Conservation (phyloP, 1,140 invertebrate species). For the Drosophila kurseongensis region DNA sequence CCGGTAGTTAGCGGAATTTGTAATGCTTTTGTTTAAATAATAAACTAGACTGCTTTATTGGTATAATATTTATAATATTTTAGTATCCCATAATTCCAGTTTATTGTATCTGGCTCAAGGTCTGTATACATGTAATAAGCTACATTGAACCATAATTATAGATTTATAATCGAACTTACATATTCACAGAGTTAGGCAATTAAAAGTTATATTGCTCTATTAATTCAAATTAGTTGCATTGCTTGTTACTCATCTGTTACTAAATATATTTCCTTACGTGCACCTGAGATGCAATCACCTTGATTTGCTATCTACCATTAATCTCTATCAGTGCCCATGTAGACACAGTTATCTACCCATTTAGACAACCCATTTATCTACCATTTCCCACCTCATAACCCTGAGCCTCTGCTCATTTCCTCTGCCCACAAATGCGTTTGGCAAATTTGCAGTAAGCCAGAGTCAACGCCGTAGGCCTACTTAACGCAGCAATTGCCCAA, state of each 20-base stretch:
- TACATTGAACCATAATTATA: no score
- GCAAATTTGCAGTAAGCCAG: constrained; percentile 40
- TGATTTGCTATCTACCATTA: neutral
- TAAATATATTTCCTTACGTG: neutral
- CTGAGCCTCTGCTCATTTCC: constrained; percentile 13
- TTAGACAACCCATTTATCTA: constrained; percentile 10
- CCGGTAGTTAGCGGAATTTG: no score
- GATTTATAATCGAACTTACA: no score
- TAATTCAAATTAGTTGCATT: neutral
- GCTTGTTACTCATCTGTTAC: neutral
- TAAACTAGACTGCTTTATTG: no score
- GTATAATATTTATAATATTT: no score
- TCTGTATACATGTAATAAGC: no score
- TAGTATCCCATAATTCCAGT: no score
- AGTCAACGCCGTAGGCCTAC: constrained; percentile 50
- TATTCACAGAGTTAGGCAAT: no score
- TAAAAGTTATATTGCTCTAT: no score
- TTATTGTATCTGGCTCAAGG: no score
- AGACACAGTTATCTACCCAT: constrained; percentile 4
- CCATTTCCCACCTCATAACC: constrained; percentile 16
- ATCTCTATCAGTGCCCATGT: neutral
- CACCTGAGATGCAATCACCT: neutral
- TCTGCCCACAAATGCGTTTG: constrained; percentile 15
- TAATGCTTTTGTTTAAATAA: no score
- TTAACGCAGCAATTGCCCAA: constrained; percentile 61